Evolutionary conservation across 2,113 vertebrate genomes (phyloP).

Genomic region (Scatophagus argus): DNA sequence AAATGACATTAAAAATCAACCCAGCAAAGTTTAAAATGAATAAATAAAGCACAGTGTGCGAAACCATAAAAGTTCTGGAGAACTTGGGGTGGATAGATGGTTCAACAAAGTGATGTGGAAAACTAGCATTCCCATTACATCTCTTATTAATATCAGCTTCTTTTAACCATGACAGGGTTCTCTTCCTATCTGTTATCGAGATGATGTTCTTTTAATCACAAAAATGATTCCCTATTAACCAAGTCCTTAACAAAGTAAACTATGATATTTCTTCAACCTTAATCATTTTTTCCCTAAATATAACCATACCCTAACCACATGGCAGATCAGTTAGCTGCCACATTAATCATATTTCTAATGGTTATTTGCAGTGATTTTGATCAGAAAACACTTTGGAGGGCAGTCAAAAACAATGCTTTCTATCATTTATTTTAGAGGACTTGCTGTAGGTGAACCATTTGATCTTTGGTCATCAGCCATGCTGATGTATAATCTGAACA

Average conservation of each 20-base stretch:
- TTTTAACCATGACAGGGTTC: neutral
- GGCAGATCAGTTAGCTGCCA: neutral
- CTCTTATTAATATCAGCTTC: neutral
- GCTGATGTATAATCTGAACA: constrained; percentile 6
- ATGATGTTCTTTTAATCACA: neutral
- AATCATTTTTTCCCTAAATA: neutral
- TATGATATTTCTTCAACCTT: neutral
- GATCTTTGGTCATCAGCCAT: neutral
- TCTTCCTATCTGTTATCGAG: neutral
- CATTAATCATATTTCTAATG: neutral
- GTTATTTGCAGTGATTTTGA: neutral
- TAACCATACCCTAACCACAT: neutral
- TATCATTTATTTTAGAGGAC: neutral
- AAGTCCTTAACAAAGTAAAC: neutral
- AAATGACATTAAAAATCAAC: neutral
- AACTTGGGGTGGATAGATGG: neutral
- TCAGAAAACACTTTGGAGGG: neutral
- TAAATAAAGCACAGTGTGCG: neutral
- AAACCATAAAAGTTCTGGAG: constrained; percentile 2
- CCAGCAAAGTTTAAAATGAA: neutral
- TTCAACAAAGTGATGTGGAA: neutral
- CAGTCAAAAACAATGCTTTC: neutral
- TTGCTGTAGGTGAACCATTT: neutral
- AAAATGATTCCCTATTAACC: neutral
- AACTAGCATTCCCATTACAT: neutral